Conservation (phyloP, 2,888 invertebrate genomes). For the Apoderus coryli region DNA sequence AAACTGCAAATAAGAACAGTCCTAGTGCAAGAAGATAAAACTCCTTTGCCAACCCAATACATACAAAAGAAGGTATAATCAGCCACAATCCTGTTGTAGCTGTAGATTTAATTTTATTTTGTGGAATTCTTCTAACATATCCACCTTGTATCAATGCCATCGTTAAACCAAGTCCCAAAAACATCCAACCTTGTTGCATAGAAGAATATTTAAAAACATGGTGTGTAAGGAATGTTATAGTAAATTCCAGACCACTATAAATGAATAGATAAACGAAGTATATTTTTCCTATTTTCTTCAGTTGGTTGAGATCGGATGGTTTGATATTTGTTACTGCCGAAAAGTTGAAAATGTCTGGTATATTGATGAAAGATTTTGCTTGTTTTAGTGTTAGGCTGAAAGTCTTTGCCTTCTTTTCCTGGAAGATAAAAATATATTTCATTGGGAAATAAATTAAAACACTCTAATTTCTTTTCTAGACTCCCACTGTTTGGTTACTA, state of each 20-base stretch:
- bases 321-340: conserved; percentile 51
- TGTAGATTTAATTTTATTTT: conserved; percentile 53
- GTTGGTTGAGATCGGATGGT: conserved; percentile 43
- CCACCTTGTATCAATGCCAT: conserved; percentile 89
- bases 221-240: conserved; percentile 91
- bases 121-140: conserved; percentile 66
- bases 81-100: conserved; percentile 65
- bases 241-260: conserved; percentile 95
- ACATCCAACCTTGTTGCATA: conserved; percentile 98
- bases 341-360: conserved; percentile 42
- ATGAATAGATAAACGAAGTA: conserved; percentile 88
- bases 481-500: no score
- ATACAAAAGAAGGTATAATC: conserved; percentile 74
- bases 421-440: conserved; percentile 26
- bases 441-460: conserved; percentile 10
- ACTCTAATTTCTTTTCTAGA: conserved; percentile 8
- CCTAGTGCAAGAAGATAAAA: conserved; percentile 59
- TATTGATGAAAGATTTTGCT: conserved; percentile 26
- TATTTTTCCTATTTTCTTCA: conserved; percentile 55
- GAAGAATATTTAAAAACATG: conserved; percentile 80
- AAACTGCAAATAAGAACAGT: conserved; percentile 75
- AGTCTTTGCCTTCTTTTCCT: conserved; percentile 55
- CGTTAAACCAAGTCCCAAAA: conserved; percentile 77
- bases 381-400: conserved; percentile 40
- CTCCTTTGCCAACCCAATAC: conserved; percentile 60